A percentile compares a stretch with the other conserved stretches of the same genome.
Conservation (phyloP, 2,797 vertebrate genomes). For the Taeniopygia guttata region DNA sequence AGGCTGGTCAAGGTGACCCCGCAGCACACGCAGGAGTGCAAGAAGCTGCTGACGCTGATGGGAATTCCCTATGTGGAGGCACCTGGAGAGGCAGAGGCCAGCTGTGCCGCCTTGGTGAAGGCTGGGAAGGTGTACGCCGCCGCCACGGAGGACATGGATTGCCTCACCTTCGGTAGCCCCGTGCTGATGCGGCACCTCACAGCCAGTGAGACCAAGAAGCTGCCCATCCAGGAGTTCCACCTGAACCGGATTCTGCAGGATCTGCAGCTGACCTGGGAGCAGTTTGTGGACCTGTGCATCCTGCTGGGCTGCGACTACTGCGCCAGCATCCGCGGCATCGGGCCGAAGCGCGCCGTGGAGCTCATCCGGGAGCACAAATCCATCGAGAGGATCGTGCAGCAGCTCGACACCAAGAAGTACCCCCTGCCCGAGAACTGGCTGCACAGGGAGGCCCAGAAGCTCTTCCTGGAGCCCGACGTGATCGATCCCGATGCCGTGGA, state of each 20-base stretch:
- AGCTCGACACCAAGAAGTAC: conserved; percentile 88
- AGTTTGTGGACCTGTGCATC: conserved; percentile 97
- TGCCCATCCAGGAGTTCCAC: conserved; percentile 96
- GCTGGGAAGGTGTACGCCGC: conserved; percentile 91
- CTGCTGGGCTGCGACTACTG: conserved; percentile 97
- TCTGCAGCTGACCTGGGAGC: conserved; percentile 81
- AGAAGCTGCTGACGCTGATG: conserved; percentile 89
- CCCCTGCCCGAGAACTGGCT: conserved; percentile 91
- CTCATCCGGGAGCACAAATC: conserved; percentile 89
- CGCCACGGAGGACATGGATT: conserved; percentile 97
- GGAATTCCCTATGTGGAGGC: conserved; percentile 93
- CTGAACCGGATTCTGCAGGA: conserved; percentile 88
- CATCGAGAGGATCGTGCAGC: conserved; percentile 91
- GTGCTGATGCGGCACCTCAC: conserved; percentile 92
- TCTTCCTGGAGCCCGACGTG: conserved; percentile 91
- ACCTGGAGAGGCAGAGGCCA: conserved; percentile 94
- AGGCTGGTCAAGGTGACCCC: conserved; percentile 94
- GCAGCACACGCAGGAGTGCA: conserved; percentile 94
- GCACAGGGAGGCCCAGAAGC: conserved; percentile 87
- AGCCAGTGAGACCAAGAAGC: conserved; percentile 94
- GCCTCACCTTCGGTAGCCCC: conserved; percentile 91
- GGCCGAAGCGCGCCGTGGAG: conserved; percentile 94
- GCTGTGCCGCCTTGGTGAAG: conserved; percentile 92
- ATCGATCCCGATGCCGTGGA: conserved; percentile 82
- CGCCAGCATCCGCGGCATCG: conserved; percentile 93